phyloP scores from a whole-genome alignment of 35 echinoderm and acorn worm species.

The Apostichopus parvimensis region DNA sequence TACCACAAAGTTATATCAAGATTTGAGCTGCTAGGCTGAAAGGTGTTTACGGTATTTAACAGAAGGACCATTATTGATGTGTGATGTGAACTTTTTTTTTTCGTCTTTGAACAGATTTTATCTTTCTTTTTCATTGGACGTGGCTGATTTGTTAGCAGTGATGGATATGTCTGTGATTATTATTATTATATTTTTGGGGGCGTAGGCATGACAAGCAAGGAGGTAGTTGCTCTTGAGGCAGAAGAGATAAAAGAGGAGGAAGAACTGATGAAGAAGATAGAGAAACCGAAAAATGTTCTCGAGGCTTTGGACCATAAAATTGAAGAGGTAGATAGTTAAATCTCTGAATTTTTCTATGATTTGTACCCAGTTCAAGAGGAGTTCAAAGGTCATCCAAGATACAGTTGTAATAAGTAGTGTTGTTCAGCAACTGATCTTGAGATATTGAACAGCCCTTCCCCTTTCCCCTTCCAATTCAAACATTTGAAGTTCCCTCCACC shows the following conservation, averaged over 20 bases:
- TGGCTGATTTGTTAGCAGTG: background rate
- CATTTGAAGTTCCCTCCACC: too few relatives aligned
- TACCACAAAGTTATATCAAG: too few relatives aligned
- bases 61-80: background rate
- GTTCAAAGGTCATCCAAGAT: too few relatives aligned
- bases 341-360: background rate
- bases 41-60: too few relatives aligned
- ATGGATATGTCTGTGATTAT: background rate
- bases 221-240: constrained; percentile 33
- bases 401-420: too few relatives aligned
- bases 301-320: constrained; percentile 45
- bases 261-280: constrained; percentile 14
- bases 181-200: background rate
- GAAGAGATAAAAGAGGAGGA: constrained; percentile 48
- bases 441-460: too few relatives aligned
- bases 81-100: background rate
- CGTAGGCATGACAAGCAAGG: constrained; percentile 40
- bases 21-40: too few relatives aligned
- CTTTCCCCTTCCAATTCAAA: too few relatives aligned
- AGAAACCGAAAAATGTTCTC: constrained; percentile 45
- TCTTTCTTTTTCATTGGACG: background rate
- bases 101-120: background rate
- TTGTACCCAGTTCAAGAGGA: background rate
- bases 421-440: too few relatives aligned
- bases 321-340: constrained; percentile 21